Conservation (phyloP, 2,113 vertebrate genomes). For the Panthera leo region DNA sequence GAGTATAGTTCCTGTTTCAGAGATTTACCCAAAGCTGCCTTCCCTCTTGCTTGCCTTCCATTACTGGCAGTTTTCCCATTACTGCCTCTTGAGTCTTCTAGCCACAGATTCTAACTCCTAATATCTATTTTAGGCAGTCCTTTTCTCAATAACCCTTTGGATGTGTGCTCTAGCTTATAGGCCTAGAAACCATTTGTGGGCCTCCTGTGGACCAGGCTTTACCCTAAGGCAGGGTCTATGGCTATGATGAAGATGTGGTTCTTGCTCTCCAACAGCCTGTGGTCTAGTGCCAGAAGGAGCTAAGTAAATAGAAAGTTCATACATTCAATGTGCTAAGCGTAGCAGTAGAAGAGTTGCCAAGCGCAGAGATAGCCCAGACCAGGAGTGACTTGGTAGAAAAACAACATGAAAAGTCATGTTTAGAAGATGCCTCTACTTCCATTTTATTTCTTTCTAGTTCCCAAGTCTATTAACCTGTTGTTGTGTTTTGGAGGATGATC, state of each 20-base stretch:
- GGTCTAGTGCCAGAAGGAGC: background rate
- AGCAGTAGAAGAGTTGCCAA: background rate
- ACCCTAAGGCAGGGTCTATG: background rate
- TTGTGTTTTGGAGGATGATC: background rate
- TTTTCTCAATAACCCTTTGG: background rate
- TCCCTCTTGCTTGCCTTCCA: background rate
- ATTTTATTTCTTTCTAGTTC: slow-evolving; percentile 6
- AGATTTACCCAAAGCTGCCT: background rate
- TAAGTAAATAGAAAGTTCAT: background rate
- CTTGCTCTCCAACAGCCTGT: background rate
- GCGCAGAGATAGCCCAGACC: background rate
- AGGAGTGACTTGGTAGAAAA: background rate
- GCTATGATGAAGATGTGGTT: background rate
- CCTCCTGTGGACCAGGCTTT: background rate
- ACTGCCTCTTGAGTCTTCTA: background rate
- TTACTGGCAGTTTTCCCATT: background rate
- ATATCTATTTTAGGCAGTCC: background rate
- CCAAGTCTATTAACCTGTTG: background rate
- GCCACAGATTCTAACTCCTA: background rate
- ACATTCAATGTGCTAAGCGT: background rate
- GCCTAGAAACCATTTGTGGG: background rate
- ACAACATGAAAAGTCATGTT: background rate
- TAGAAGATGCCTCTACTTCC: background rate
- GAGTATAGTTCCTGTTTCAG: background rate
- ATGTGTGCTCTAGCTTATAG: background rate